Percentiles rank a stretch among this genome's conserved stretches.
Conservation (phyloP, 2,113 vertebrate genomes). For the Zosterops pallidus region DNA sequence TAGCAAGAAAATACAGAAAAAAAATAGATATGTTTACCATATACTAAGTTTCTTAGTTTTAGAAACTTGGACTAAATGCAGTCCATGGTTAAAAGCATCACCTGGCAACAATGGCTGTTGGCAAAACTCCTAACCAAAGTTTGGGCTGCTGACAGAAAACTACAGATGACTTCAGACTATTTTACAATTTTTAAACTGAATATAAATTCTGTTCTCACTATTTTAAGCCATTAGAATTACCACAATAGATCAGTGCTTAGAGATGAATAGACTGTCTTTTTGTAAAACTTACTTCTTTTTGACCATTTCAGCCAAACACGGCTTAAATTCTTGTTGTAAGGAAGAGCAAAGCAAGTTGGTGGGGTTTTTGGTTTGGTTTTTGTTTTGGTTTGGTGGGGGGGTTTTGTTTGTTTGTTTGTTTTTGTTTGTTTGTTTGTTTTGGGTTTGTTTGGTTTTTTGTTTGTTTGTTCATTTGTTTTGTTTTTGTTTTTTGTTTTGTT, state of each 20-base stretch:
- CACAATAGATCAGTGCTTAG: not conserved
- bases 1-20: not conserved
- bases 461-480: no score
- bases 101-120: not conserved
- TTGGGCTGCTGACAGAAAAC: not conserved
- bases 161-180: not conserved
- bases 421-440: no score
- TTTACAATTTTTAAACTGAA: not conserved
- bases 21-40: not conserved
- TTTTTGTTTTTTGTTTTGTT: no score
- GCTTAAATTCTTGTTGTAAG: not conserved
- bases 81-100: not conserved
- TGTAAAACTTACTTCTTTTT: not conserved
- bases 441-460: no score
- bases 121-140: not conserved
- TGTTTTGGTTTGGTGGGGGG: no score
- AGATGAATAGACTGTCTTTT: not conserved
- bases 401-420: no score
- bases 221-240: not conserved
- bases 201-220: not conserved
- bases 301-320: not conserved
- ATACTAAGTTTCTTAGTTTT: not conserved
- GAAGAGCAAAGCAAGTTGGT: not conserved
- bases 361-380: no score
- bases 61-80: not conserved